Conservation (phyloP, 1,140 invertebrate genomes). For the Megalopta genalis region DNA sequence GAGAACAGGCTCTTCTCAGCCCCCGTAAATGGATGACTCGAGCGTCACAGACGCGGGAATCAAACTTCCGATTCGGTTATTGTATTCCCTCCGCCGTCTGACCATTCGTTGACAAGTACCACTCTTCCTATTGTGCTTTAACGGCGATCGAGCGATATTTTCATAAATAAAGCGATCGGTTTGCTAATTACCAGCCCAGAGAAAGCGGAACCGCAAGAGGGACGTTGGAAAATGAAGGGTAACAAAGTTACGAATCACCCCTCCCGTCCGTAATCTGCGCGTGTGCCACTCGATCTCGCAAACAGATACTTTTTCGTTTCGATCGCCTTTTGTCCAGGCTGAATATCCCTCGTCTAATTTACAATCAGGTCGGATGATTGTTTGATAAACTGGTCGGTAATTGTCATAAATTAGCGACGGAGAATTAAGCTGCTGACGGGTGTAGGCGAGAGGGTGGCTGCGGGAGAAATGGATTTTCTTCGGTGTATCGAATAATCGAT, state of each 20-base stretch:
- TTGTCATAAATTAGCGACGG: not conserved
- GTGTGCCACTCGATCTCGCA: too few species aligned
- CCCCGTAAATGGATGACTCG: too few species aligned
- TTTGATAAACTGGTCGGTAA: not conserved
- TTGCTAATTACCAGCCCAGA: too few species aligned
- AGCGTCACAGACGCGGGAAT: too few species aligned
- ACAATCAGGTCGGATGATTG: not conserved
- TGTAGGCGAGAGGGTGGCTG: not conserved
- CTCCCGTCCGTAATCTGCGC: too few species aligned
- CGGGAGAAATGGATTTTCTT: not conserved
- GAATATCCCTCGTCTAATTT: not conserved
- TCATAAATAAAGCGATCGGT: too few species aligned
- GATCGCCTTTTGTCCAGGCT: not conserved
- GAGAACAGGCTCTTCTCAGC: too few species aligned
- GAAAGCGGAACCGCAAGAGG: too few species aligned
- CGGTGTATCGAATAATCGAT: conserved; percentile 32
- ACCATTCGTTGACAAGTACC: not conserved
- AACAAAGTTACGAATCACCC: too few species aligned
- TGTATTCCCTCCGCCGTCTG: not conserved
- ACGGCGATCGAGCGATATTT: too few species aligned
- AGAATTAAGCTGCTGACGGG: not conserved
- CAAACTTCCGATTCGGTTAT: not conserved
- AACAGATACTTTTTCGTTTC: not conserved
- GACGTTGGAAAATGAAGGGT: too few species aligned
- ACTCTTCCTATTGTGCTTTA: too few species aligned